phyloP scores from a whole-genome alignment of 1,140 invertebrate species.

The Drosophila quadrilineata region DNA sequence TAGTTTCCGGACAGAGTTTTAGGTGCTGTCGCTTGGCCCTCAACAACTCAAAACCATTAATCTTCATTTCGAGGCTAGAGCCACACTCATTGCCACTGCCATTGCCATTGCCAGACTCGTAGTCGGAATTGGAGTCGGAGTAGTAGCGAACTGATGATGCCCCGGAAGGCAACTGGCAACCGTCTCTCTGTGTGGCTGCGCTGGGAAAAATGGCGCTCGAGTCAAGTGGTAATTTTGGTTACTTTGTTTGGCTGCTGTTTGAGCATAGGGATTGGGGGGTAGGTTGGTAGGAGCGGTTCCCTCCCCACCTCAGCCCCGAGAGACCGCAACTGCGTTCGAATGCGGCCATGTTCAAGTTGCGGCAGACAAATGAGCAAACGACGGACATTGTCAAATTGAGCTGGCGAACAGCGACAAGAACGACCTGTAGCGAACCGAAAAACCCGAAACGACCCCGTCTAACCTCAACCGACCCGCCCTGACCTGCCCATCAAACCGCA shows the following conservation, averaged over 20 bases:
- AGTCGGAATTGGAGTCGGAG: no score
- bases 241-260: conserved; percentile 61
- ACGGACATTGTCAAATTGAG: conserved; percentile 61
- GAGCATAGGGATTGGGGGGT: no score
- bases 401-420: background rate
- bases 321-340: conserved; percentile 66
- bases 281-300: background rate
- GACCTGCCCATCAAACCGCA: conserved; percentile 11
- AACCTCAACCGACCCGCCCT: background rate
- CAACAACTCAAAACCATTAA: conserved; percentile 68
- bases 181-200: conserved; percentile 36
- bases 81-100: background rate
- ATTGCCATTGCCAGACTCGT: no score
- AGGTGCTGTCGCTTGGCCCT: conserved; percentile 33
- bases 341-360: conserved; percentile 67
- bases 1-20: conserved; percentile 68
- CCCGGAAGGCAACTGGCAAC: conserved; percentile 11
- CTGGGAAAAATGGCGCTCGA: conserved; percentile 53
- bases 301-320: background rate
- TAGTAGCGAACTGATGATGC: conserved; percentile 38
- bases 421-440: background rate
- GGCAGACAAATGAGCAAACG: conserved; percentile 74
- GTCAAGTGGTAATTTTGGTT: conserved; percentile 78
- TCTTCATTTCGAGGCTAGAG: conserved; percentile 62
- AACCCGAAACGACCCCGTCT: background rate